Evolutionary conservation across 2,888 invertebrate genomes (phyloP).

Genomic region (Agonopterix alstromeriana): DNA sequence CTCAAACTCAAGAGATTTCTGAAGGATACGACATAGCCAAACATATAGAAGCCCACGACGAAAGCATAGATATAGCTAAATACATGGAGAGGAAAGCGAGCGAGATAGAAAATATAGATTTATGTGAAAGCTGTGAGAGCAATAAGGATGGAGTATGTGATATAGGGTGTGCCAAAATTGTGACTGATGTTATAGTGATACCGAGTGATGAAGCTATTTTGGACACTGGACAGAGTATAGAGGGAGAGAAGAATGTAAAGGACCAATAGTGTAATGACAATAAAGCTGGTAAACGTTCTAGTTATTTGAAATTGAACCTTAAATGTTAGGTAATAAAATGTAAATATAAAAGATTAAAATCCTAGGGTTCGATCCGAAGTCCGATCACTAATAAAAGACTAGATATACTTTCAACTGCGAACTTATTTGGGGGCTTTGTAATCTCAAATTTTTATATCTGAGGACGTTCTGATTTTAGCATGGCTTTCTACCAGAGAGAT

Average conservation of each 20-base stretch:
- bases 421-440: no score
- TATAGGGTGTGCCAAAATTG: slow-evolving; percentile 41
- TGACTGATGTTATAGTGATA: slow-evolving; percentile 59
- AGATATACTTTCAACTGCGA: no score
- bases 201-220: slow-evolving; percentile 60
- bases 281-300: not conserved
- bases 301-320: not conserved
- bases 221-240: slow-evolving; percentile 39
- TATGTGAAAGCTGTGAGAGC: slow-evolving; percentile 32
- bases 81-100: slow-evolving; percentile 25
- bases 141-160: slow-evolving; percentile 32
- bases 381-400: no score
- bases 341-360: no score
- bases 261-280: slow-evolving; percentile 2
- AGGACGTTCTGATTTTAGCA: no score
- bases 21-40: slow-evolving; percentile 31
- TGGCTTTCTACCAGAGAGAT: no score
- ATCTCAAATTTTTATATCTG: no score
- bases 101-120: slow-evolving; percentile 22
- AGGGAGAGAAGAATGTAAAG: not conserved
- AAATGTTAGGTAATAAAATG: no score
- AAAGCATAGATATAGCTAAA: slow-evolving; percentile 28
- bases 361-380: no score
- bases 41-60: slow-evolving; percentile 22
- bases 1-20: slow-evolving; percentile 9